A percentile compares a stretch with the other conserved stretches of the same genome.
These are phyloP conservation scores for Propithecus perrieri DNA, from an alignment of 2,797 vertebrate species.

Conservation along the genomic window DNA sequence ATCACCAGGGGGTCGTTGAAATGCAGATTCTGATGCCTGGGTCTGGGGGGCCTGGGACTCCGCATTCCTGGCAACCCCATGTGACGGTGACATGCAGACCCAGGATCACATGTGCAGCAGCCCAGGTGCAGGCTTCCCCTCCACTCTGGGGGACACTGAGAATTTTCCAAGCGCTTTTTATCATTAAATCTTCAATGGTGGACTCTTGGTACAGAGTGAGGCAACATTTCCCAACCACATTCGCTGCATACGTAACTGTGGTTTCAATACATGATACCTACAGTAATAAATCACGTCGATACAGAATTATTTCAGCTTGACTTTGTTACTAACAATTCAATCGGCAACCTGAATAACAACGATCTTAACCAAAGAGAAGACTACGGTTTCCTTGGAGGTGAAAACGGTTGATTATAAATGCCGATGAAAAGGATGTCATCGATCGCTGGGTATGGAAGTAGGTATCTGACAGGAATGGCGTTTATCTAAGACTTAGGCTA, in stretches of 20 bases:
- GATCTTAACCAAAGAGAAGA: background rate
- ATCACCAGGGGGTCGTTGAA: background rate
- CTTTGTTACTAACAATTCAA: background rate
- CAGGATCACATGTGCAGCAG: background rate
- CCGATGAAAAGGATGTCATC: background rate
- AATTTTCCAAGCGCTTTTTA: background rate
- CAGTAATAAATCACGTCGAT: background rate
- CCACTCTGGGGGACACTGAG: too few species aligned
- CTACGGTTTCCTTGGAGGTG: background rate
- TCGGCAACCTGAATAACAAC: background rate
- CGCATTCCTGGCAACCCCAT: too few species aligned
- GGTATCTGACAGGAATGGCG: background rate
- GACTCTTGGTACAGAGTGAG: background rate
- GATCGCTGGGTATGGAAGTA: too few species aligned
- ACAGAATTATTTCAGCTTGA: background rate
- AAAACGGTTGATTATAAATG: background rate
- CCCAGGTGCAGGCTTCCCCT: fast-evolving
- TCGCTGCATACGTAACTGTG: too few species aligned
- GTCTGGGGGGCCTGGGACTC: too few species aligned
- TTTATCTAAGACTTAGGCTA: background rate
- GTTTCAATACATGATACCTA: background rate
- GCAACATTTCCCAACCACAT: background rate
- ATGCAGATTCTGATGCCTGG: background rate
- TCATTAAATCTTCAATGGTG: background rate
- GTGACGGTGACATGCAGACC: too few species aligned